Conservation (phyloP, 2,888 invertebrate genomes). For the Steromphala cineraria region DNA sequence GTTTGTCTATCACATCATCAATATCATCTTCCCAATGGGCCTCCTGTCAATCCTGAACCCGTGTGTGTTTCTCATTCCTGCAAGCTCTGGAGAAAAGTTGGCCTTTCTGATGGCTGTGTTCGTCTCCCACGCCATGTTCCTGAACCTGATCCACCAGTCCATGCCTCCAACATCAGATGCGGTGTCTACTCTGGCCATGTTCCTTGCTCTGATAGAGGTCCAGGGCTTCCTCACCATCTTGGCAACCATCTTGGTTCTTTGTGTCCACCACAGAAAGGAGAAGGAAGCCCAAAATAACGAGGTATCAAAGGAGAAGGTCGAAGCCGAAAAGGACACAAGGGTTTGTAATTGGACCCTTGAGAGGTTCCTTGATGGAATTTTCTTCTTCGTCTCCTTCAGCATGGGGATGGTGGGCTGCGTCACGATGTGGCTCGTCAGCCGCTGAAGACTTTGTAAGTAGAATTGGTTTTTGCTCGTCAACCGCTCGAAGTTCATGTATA, state of each 20-base stretch:
- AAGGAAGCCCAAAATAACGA: neutral
- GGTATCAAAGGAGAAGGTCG: neutral
- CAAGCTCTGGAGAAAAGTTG: conserved; percentile 1
- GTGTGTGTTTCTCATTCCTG: neutral
- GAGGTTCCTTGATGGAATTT: neutral
- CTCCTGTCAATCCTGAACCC: conserved; percentile 11
- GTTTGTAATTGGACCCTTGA: neutral
- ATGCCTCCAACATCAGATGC: neutral
- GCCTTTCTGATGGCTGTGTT: conserved; percentile 8
- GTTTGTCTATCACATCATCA: neutral
- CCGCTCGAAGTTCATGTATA: too few species aligned
- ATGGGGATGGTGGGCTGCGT: too few species aligned
- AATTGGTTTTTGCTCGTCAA: too few species aligned
- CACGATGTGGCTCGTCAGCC: too few species aligned
- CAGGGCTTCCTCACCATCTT: conserved; percentile 15
- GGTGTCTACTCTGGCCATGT: neutral
- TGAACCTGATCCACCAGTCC: neutral
- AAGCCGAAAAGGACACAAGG: neutral
- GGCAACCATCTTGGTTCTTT: neutral
- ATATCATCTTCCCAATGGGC: conserved; percentile 3
- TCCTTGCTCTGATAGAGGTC: neutral
- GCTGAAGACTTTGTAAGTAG: too few species aligned
- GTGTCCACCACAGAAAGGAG: neutral
- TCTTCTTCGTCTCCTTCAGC: neutral
- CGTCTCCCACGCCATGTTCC: conserved; percentile 4